Percentiles rank a stretch among this genome's conserved stretches.
phyloP scores from a whole-genome alignment of 2,888 invertebrate species.

The Stenoptilia bipunctidactyla region DNA sequence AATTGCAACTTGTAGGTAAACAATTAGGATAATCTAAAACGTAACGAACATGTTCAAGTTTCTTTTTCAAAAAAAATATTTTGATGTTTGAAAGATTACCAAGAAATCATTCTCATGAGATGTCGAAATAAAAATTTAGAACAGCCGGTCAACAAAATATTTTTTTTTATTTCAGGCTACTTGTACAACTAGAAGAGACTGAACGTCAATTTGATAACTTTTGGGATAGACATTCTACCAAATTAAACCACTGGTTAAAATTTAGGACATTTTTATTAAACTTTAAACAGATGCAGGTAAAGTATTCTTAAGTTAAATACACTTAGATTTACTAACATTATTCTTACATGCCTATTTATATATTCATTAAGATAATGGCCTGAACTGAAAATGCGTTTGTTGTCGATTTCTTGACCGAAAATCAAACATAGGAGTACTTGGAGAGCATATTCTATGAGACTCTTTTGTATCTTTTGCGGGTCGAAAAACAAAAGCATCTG shows the following conservation, averaged over 20 bases:
- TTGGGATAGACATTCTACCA: slow-evolving; percentile 92
- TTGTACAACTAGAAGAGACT: slow-evolving; percentile 95
- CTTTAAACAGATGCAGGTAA: slow-evolving; percentile 89
- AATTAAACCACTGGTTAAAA: slow-evolving; percentile 90
- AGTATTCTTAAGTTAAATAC: slow-evolving; percentile 11
- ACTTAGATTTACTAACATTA: slow-evolving; percentile 13
- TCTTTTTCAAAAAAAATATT: too few relatives aligned
- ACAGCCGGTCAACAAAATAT: too few relatives aligned
- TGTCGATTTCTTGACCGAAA: slow-evolving; percentile 38
- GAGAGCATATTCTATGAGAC: slow-evolving; percentile 38
- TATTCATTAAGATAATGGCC: slow-evolving; percentile 36
- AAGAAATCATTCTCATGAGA: too few relatives aligned
- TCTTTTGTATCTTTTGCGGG: slow-evolving; percentile 44
- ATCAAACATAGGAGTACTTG: slow-evolving; percentile 55
- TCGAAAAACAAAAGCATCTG: slow-evolving; percentile 48
- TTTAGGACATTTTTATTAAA: slow-evolving; percentile 95
- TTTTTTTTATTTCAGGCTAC: slow-evolving; percentile 69
- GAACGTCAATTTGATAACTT: slow-evolving; percentile 94
- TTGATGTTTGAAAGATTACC: too few relatives aligned
- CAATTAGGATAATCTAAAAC: too few relatives aligned
- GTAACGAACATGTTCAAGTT: too few relatives aligned
- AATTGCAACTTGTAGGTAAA: too few relatives aligned
- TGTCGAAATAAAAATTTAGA: too few relatives aligned
- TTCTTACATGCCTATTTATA: slow-evolving; percentile 7
- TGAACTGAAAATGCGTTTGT: slow-evolving; percentile 42